Base-by-base conservation (phyloP, 2,888 invertebrate genomes). In the Holacanthella duospinosa region DNA sequence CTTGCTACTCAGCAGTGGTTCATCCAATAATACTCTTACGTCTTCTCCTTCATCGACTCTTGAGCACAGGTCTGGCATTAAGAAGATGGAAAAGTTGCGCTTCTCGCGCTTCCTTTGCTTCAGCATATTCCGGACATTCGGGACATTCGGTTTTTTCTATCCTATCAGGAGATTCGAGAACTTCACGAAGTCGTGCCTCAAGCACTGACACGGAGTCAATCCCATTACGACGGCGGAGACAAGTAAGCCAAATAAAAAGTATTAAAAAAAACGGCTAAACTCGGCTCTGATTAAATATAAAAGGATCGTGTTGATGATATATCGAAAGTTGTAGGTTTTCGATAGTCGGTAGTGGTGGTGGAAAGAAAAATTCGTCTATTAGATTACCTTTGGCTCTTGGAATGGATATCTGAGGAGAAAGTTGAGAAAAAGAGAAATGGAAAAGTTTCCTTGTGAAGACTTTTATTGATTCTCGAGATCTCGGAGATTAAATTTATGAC, bases 11-110 rank as follows among this genome's bases (percentile, higher is more conserved):
- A 1, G 76, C 80, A 68, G 77, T 81, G 12, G 77, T 82, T 59
- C 80, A 81, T 74, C 82, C 83, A 1, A 77, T 82, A 43, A 80
- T 83, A 59, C 76, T 83, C 44, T 75, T 83, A 48, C 76, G 83
- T 26, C 76, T 83, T 56, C 76, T 83, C 29, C 79, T 81, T 64
- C 82, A 83, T 74, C 78, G 81, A 63, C 76, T 82, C 64, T 79
- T 82, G 62, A 80, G 80, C 55, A 80, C 80, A 63, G 77, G 78
- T 75, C 77, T 80, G 43, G 77, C 80, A 12, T 75, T 81, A 63
- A 75, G 76, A 76, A 78, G 77, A 74, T 78, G 76, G 75, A 78
- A 78, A 71, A 76, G 76, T 65, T 77, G 78, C 68, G 76, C 77
- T 66, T 76, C 77, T 53, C 74, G 79, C 71, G 80, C 74, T 73